Evolutionary conservation across 2,797 vertebrate species (phyloP).

Genomic region (Rhynchonycteris naso): DNA sequence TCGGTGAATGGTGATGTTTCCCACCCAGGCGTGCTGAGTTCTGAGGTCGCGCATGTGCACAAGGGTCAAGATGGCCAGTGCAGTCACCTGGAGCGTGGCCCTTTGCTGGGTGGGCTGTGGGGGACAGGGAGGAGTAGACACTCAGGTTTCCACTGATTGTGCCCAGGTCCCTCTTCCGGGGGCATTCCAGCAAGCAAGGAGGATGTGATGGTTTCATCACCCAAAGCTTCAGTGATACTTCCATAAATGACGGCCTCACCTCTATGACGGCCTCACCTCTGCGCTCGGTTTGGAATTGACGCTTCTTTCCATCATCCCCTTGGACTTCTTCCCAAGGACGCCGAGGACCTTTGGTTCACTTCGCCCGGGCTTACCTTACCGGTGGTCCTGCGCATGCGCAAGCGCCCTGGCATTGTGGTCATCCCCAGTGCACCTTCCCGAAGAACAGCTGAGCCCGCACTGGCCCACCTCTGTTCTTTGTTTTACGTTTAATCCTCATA

Average conservation of each 20-base stretch:
- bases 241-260: background rate
- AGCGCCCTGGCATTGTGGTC: background rate
- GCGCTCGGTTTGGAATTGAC: background rate
- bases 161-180: background rate
- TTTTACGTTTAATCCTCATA: background rate
- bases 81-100: background rate
- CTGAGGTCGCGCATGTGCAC: background rate
- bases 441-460: too few relatives aligned
- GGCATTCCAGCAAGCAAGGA: background rate
- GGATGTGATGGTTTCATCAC: background rate
- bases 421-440: background rate
- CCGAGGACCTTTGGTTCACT: background rate
- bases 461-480: background rate
- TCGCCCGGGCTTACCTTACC: background rate
- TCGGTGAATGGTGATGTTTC: background rate
- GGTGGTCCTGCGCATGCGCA: background rate
- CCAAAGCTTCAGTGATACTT: background rate
- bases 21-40: background rate
- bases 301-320: background rate
- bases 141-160: background rate
- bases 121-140: background rate
- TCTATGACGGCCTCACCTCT: background rate
- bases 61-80: accelerated
- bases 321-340: background rate
- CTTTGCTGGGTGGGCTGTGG: background rate